These are phyloP conservation scores for Prionace glauca DNA, from an alignment of 2,797 vertebrate genomes.

Conservation along the genomic window DNA sequence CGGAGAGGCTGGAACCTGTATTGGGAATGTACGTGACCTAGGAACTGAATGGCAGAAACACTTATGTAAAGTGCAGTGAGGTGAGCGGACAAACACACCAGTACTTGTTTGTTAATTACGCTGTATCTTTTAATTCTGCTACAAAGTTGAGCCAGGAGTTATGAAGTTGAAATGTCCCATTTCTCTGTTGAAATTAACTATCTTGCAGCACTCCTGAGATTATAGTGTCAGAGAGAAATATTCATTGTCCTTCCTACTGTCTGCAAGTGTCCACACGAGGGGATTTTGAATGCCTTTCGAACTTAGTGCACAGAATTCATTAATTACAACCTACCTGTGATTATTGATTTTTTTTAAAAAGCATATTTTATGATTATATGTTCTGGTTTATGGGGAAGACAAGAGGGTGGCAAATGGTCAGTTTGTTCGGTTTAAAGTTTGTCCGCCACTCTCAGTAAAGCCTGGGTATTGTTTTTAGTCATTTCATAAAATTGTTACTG, in stretches of 20 bases:
- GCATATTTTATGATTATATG: too few species aligned
- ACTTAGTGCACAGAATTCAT: not conserved
- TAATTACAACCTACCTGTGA: not conserved
- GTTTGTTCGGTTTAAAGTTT: not conserved
- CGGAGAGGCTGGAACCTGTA: not conserved
- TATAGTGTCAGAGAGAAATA: not conserved
- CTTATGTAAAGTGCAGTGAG: not conserved
- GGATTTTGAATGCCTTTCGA: not conserved
- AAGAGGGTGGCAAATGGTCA: not conserved
- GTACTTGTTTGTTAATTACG: not conserved
- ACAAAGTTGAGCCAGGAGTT: too few species aligned
- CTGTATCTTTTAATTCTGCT: not conserved
- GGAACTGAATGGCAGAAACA: slow-evolving; percentile 8
- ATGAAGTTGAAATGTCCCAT: not conserved
- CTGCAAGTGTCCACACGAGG: not conserved
- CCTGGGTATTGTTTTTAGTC: not conserved
- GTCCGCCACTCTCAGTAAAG: not conserved
- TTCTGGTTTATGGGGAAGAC: not conserved
- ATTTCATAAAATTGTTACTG: too few species aligned
- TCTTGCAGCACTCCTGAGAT: not conserved
- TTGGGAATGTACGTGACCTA: slow-evolving; percentile 21
- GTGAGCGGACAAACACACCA: not conserved
- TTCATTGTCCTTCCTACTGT: not conserved
- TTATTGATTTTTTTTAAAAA: not conserved
- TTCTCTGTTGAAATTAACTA: not conserved